phyloP scores from a whole-genome alignment of 2,888 invertebrate genomes.

The Agrochola lychnidis region DNA sequence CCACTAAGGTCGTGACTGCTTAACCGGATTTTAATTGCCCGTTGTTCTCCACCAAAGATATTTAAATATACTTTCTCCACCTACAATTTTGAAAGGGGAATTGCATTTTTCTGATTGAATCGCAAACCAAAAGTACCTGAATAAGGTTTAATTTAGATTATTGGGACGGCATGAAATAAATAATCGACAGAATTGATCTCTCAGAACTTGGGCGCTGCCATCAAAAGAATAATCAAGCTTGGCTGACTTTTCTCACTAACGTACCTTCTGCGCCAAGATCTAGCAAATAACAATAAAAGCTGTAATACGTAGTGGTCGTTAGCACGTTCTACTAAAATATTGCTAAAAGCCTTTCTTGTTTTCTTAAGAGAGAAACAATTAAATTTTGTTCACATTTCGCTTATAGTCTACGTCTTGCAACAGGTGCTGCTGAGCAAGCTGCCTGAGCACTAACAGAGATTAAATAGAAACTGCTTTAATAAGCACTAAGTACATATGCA shows the following conservation, averaged over 20 bases:
- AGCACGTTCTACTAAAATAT: conserved; percentile 39
- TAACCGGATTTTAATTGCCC: too few species aligned
- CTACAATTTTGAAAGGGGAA: too few species aligned
- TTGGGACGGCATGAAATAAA: too few species aligned
- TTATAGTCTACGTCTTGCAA: conserved; percentile 33
- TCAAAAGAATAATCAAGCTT: neutral
- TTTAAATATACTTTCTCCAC: too few species aligned
- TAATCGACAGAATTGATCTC: neutral
- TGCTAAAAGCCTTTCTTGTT: conserved; percentile 37
- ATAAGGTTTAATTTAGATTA: too few species aligned
- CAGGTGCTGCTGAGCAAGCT: conserved; percentile 37
- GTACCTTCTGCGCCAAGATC: neutral
- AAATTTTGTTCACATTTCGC: conserved; percentile 47
- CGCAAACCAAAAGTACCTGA: too few species aligned
- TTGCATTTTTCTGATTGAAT: too few species aligned
- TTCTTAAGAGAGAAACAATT: conserved; percentile 37
- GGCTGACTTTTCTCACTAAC: neutral
- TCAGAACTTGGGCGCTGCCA: neutral
- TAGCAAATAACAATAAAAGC: conserved; percentile 29
- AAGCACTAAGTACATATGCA: neutral
- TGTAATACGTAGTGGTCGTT: conserved; percentile 11
- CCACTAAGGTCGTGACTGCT: too few species aligned
- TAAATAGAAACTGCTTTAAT: neutral
- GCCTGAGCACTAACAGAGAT: neutral
- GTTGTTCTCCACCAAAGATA: neutral